A percentile compares a stretch with the other conserved stretches of the same genome.
These are phyloP conservation scores for Synergus umbraculus DNA, from an alignment of 2,888 invertebrate species.

Conservation along the genomic window DNA sequence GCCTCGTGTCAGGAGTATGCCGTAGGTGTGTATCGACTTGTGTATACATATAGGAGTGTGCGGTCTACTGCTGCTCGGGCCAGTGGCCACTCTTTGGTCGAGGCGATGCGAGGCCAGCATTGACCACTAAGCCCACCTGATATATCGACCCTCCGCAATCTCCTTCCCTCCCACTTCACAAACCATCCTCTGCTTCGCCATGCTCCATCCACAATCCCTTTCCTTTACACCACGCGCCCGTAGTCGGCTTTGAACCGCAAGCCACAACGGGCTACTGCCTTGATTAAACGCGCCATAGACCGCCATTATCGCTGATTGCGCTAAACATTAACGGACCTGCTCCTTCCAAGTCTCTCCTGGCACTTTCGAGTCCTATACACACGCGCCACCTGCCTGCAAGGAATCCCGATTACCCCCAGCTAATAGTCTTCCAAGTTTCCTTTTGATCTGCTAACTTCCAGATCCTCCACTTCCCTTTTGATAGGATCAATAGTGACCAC, in stretches of 20 bases:
- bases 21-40: slow-evolving; percentile 25
- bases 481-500: background rate
- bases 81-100: slow-evolving; percentile 74
- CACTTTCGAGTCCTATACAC: slow-evolving; percentile 42
- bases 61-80: slow-evolving; percentile 58
- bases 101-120: slow-evolving; percentile 71
- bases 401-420: slow-evolving; percentile 50
- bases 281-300: slow-evolving; percentile 78
- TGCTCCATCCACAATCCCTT: slow-evolving; percentile 59
- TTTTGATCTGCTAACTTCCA: background rate
- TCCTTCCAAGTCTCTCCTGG: slow-evolving; percentile 43
- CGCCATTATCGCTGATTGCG: slow-evolving; percentile 78
- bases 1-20: slow-evolving; percentile 29
- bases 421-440: slow-evolving; percentile 49
- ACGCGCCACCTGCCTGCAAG: slow-evolving; percentile 47
- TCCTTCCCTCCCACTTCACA: slow-evolving; percentile 51
- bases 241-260: slow-evolving; percentile 73
- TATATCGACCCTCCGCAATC: slow-evolving; percentile 67
- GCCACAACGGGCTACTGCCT: slow-evolving; percentile 77
- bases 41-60: slow-evolving; percentile 45
- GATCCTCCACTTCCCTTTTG: background rate
- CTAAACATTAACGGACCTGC: slow-evolving; percentile 76
- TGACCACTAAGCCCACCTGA: slow-evolving; percentile 76
- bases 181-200: slow-evolving; percentile 37
- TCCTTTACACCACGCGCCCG: slow-evolving; percentile 67